Base-by-base conservation (phyloP, 1,140 invertebrate species). In the Rhynchophorus ferrugineus region DNA sequence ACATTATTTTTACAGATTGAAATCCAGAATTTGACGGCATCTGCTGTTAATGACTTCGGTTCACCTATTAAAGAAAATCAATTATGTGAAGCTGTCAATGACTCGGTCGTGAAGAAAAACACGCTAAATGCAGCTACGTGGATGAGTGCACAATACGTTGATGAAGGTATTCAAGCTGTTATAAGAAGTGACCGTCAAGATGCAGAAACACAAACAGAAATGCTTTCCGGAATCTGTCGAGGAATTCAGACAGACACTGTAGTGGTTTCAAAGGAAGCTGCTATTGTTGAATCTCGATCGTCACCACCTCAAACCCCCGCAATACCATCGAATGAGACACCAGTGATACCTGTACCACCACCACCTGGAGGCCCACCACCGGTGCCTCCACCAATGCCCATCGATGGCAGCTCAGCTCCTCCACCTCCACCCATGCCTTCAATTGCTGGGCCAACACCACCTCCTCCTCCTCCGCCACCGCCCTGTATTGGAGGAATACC, bases 21-120 rank as follows among this genome's bases (percentile, higher is more conserved):
- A 64, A 75, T 77, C 60, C 73, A 75, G 61, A 67, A 66, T 33
- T 62, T 75, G 22, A 77, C 75, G 33, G 71, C 71, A 52, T 75
- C 74, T 50, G 67, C 73, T 46, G 64, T 73, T 11, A 72, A 73
- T 54, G 69, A 71, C 60, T 73, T 72, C 62, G 66, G 68, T 35
- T 70, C 69, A n/a, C 70, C 71, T 13, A 62, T 65, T 39, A 67
- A 62, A 66, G 66, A 69, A 56, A 54, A 58, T 2, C 3, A 33
- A 33, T 29, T 18, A 35, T 33, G 8, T 45, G 24, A 29, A 29
- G 24, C 24, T 29, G 24, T 29, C 11, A 29, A 29, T 11, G 11
- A 11, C 24, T 11, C 5, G 5, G 24, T 29, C 5, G 24, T 29
- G 5, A 5, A 29, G 24, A 29, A 29, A 29, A 11, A 5, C 11